Conservation (phyloP, 2,888 invertebrate species). For the Athalia circularis region DNA sequence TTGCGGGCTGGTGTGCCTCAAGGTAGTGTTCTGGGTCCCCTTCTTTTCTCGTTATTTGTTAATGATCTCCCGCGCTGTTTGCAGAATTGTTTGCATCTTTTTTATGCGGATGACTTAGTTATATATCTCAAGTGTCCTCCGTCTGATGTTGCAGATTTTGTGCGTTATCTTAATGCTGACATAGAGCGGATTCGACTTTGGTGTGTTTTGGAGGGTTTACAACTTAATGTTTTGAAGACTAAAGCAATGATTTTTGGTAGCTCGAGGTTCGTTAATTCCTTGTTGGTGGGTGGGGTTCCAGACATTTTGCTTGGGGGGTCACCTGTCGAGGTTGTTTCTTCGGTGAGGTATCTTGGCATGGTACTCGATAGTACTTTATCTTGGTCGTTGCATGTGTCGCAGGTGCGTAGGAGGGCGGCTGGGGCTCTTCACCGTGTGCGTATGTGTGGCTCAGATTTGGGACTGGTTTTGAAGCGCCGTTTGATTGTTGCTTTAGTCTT, state of each 20-base stretch:
- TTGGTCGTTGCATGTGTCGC: neutral
- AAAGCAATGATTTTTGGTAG: conserved; percentile 23
- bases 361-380: neutral
- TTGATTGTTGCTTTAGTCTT: conserved; percentile 3
- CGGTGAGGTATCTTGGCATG: neutral
- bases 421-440: neutral
- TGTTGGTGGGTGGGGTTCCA: neutral
- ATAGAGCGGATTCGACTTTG: neutral
- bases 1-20: neutral
- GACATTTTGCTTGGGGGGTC: neutral
- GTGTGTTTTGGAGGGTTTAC: neutral
- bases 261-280: neutral
- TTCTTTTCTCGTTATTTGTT: neutral
- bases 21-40: conserved; percentile 17
- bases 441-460: neutral
- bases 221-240: neutral
- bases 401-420: neutral
- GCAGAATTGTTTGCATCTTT: neutral
- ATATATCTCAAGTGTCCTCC: neutral
- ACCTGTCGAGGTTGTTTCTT: neutral
- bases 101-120: neutral
- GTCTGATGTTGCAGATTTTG: neutral
- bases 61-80: neutral
- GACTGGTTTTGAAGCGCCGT: neutral
- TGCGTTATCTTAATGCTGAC: neutral